Evolutionary conservation across 2,113 vertebrate species (phyloP).

Genomic region (Progne subis): DNA sequence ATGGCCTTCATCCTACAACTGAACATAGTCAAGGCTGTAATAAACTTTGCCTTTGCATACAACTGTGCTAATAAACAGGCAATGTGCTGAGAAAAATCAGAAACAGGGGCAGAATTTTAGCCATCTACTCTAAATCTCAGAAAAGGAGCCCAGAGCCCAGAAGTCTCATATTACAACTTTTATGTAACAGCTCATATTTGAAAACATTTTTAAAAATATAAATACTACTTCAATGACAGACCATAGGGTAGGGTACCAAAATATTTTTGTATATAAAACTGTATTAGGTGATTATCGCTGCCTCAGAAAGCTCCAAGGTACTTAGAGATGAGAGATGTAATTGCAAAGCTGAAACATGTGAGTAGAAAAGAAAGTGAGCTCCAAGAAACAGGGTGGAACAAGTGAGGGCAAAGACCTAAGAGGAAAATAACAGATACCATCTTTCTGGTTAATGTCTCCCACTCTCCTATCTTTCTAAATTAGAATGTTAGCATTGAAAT

Average conservation of each 20-base stretch:
- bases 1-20: not conserved
- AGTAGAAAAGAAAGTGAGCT: not conserved
- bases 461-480: not conserved
- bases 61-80: not conserved
- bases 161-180: not conserved
- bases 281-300: not conserved
- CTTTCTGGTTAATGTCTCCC: not conserved
- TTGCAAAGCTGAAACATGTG: fast-evolving
- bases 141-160: not conserved
- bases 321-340: not conserved
- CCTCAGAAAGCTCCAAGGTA: not conserved
- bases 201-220: not conserved
- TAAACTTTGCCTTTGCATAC: not conserved
- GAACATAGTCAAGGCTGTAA: not conserved
- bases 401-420: not conserved
- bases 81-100: not conserved
- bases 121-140: not conserved
- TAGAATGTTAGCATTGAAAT: not conserved
- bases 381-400: not conserved
- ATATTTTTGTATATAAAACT: not conserved
- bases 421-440: not conserved
- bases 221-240: not conserved
- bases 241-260: not conserved
- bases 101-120: not conserved
- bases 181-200: fast-evolving